Evolutionary conservation across 2,888 invertebrate genomes (phyloP).

Genomic region (Caenorhabditis angaria): DNA sequence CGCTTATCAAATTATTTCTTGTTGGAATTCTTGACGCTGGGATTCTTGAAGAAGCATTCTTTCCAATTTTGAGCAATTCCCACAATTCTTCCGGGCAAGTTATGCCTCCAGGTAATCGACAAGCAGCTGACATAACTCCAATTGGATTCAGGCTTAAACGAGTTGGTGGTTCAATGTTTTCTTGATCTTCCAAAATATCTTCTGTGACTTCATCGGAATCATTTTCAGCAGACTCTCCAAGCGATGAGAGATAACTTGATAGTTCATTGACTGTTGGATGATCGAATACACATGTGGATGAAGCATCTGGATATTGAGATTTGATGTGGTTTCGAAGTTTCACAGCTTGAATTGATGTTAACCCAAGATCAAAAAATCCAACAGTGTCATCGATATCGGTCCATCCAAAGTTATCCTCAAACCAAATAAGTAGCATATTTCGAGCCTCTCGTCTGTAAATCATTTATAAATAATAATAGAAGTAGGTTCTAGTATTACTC

Average conservation of each 20-base stretch:
- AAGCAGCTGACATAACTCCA: conserved; percentile 51
- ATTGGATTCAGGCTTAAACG: conserved; percentile 28
- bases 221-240: conserved; percentile 20
- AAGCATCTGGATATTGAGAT: conserved; percentile 43
- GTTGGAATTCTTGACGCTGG: conserved; percentile 61
- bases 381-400: conserved; percentile 51
- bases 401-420: conserved; percentile 47
- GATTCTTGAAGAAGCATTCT: conserved; percentile 54
- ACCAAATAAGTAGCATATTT: conserved; percentile 46
- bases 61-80: conserved; percentile 57
- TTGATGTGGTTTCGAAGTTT: conserved; percentile 46
- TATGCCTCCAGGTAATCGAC: conserved; percentile 64
- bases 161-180: conserved; percentile 22
- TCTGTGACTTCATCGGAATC: conserved; percentile 10
- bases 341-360: conserved; percentile 50
- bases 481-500: not conserved
- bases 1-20: conserved; percentile 58
- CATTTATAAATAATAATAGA: not conserved
- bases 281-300: conserved; percentile 49
- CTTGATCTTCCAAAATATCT: conserved; percentile 16
- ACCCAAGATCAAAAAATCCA: conserved; percentile 55
- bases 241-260: conserved; percentile 41
- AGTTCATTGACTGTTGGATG: conserved; percentile 48
- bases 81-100: conserved; percentile 58
- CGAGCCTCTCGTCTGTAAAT: conserved; percentile 14